Evolutionary conservation across 2,888 invertebrate species (phyloP).

Genomic region (Plemyria rubiginata): DNA sequence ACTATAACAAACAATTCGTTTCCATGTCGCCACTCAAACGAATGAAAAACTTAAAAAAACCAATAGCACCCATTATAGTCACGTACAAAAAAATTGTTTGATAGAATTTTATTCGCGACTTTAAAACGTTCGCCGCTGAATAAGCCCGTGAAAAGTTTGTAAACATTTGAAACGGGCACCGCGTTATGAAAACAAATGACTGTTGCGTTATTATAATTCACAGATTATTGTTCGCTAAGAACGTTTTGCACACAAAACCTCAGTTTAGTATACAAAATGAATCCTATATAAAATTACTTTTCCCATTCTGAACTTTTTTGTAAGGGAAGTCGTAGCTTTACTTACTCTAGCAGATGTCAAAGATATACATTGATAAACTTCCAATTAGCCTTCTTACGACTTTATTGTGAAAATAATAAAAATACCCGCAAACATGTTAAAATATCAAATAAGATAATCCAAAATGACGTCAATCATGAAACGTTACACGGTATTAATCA

Average conservation of each 20-base stretch:
- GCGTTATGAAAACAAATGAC: constrained; percentile 26
- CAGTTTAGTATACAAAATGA: no score
- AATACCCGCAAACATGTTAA: not conserved
- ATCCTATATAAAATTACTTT: not conserved
- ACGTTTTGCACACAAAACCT: not conserved
- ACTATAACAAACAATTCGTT: not conserved
- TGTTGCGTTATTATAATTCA: constrained; percentile 1
- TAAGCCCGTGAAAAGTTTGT: constrained; percentile 29
- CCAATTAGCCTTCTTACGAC: not conserved
- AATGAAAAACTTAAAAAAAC: no score
- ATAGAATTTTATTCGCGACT: constrained; percentile 27
- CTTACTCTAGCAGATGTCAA: not conserved
- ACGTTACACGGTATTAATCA: not conserved
- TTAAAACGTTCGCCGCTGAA: constrained; percentile 21
- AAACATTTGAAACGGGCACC: constrained; percentile 29
- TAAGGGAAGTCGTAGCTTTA: no score
- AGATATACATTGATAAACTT: not conserved
- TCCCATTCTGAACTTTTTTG: no score
- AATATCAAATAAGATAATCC: not conserved
- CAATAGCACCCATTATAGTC: no score
- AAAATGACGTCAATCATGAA: not conserved
- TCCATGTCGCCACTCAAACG: constrained; percentile 1
- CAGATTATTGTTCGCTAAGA: not conserved
- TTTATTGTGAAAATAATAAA: not conserved
- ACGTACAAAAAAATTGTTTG: constrained; percentile 9